Evolutionary conservation across 2,888 invertebrate species (phyloP).

Genomic region (Stramonita haemastoma): DNA sequence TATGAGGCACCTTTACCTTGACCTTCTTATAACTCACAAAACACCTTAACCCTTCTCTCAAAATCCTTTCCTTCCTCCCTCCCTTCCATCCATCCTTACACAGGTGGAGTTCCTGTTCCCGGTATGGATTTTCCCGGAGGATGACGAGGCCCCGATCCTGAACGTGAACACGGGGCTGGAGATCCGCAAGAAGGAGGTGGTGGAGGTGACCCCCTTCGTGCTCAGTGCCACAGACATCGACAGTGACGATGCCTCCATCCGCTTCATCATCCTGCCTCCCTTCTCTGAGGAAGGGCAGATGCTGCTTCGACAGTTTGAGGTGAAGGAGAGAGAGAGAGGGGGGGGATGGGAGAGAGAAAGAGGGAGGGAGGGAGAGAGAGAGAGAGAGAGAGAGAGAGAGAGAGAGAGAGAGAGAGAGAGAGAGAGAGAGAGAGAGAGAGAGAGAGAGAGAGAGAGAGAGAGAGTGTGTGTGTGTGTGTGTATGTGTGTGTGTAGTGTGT

Average conservation of each 20-base stretch:
- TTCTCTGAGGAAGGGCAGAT: slow-evolving; percentile 68
- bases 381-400: slow-evolving; percentile 23
- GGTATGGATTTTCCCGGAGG: slow-evolving; percentile 75
- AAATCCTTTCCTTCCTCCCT: too few relatives aligned
- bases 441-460: neutral
- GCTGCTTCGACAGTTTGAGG: slow-evolving; percentile 65
- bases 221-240: slow-evolving; percentile 76
- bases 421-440: neutral
- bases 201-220: slow-evolving; percentile 70
- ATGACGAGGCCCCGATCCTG: slow-evolving; percentile 75
- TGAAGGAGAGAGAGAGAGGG: neutral
- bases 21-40: too few relatives aligned
- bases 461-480: neutral
- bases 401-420: neutral
- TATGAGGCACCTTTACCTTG: too few relatives aligned
- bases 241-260: slow-evolving; percentile 72
- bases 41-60: too few relatives aligned
- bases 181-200: slow-evolving; percentile 68
- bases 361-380: slow-evolving; percentile 9
- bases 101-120: slow-evolving; percentile 76
- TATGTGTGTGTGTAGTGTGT: neutral
- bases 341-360: neutral
- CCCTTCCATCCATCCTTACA: too few relatives aligned
- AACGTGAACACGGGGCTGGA: slow-evolving; percentile 75
- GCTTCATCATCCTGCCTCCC: slow-evolving; percentile 69